These are phyloP conservation scores for Chloropsis cyanopogon DNA, from an alignment of 2,113 vertebrate genomes.

Conservation along the genomic window DNA sequence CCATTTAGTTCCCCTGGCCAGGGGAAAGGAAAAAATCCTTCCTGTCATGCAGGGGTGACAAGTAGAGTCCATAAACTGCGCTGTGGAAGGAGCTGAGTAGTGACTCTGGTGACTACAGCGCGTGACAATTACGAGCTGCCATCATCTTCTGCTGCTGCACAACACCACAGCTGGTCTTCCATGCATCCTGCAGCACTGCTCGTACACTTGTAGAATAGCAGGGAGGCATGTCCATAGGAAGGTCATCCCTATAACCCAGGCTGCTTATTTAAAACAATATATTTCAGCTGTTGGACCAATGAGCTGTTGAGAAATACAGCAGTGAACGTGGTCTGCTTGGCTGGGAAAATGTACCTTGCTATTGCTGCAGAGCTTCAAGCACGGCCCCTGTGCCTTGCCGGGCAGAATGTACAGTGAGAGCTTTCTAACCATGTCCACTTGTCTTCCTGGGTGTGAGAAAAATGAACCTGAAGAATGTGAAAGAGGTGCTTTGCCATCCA, in stretches of 20 bases:
- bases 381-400: not conserved
- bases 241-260: not conserved
- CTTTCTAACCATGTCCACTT: not conserved
- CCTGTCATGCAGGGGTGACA: not conserved
- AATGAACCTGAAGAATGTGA: not conserved
- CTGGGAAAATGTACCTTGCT: not conserved
- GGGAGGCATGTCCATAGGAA: not conserved
- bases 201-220: not conserved
- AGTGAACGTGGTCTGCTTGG: not conserved
- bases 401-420: not conserved
- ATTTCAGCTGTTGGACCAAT: not conserved
- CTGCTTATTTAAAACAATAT: not conserved
- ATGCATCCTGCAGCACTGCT: not conserved
- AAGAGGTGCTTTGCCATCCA: not conserved
- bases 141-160: not conserved
- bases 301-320: conserved; percentile 8
- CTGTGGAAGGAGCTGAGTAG: not conserved
- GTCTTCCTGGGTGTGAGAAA: not conserved
- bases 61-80: rapidly evolving
- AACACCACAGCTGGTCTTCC: not conserved
- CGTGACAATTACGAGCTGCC: not conserved
- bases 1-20: not conserved
- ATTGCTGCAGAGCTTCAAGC: not conserved
- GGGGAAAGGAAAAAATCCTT: not conserved
- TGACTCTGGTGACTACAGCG: not conserved